Evolutionary conservation across 2,797 vertebrate species (phyloP), one percentile per base, ranked within the genome.

Genomic region (Smutsia temminckii): DNA sequence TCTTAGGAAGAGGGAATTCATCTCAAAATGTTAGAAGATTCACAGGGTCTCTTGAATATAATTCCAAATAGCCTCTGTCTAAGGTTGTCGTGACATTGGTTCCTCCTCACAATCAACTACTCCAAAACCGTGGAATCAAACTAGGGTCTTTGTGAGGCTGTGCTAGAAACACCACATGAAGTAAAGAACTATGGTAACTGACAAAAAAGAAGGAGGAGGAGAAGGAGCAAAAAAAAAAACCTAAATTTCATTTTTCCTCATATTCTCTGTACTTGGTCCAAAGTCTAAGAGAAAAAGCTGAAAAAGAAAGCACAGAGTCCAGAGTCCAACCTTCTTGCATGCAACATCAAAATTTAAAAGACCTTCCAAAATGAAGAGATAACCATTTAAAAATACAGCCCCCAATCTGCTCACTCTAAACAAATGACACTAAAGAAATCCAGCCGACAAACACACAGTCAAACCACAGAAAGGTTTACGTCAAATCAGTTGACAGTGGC

Each of bases 381-480:
- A 63, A 40, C 4, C 32, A 68, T 88, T 90, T 23, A 25, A 55
- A 94, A 64, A 53, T 21, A 40, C 3, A 85, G 53, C 32, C 18
- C 14, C 9, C 34, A 34, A n/a, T 37, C 6, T 23, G 55, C 8
- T 78, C 51, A 84, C 32, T 49, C 8, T 63, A 83, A 94, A 87
- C 16, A 89, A 94, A 85, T n/a, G 2, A 68, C n/a, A 72, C 37
- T 83, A 78, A 87, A 95, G 34, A 85, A 87, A 69, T 66, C 27
- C 10, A 86, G 68, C 61, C 59, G n/a, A 37, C 7, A 90, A 84
- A 37, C 27, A 83, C 14, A 29, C 16, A 87, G 59, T 6, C 53
- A 92, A 83, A 72, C 6, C 63, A 78, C 85, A 23, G 53, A 25
- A 75, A 88, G 29, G 34, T 49, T 49, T 84, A 12, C 25, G 4